These are phyloP conservation scores for Ianthella basta DNA, from an alignment of 37 sponge, comb jelly and placozoan species.

Conservation along the genomic window DNA sequence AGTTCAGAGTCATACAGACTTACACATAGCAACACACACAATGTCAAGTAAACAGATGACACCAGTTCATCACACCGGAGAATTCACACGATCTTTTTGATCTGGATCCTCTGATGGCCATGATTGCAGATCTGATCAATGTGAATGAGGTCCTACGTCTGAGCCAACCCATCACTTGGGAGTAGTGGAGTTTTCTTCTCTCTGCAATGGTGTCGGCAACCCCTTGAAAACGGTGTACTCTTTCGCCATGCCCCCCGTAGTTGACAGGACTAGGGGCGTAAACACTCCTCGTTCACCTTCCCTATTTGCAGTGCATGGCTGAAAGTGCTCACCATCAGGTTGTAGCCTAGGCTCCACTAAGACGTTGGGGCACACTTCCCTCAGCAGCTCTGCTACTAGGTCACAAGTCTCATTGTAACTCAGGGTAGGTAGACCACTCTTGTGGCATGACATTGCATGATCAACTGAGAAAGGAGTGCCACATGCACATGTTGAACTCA, in stretches of 20 bases:
- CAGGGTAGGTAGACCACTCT: slow-evolving; percentile 6
- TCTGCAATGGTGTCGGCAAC: background rate
- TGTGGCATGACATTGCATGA: slow-evolving; percentile 30
- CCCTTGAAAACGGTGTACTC: slow-evolving; percentile 1
- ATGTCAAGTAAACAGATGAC: too few relatives aligned
- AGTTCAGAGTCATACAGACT: too few relatives aligned
- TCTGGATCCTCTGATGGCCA: slow-evolving; percentile 18
- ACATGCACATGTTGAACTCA: slow-evolving; percentile 27
- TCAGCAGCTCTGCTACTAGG: background rate
- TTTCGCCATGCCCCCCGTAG: slow-evolving; percentile 23
- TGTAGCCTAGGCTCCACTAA: slow-evolving; percentile 5
- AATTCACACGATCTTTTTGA: background rate
- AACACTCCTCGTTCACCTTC: slow-evolving; percentile 15
- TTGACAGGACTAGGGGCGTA: slow-evolving; percentile 6
- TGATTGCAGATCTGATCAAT: slow-evolving; percentile 6
- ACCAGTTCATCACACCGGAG: too few relatives aligned
- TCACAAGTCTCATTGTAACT: slow-evolving; percentile 18
- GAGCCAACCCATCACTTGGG: background rate
- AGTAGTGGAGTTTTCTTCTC: background rate
- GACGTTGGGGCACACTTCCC: background rate
- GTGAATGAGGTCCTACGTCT: slow-evolving; percentile 5
- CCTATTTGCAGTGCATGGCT: background rate
- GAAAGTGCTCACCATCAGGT: slow-evolving; percentile 13
- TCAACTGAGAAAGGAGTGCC: slow-evolving; percentile 8
- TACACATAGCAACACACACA: too few relatives aligned